Base-by-base conservation (phyloP, 2,797 vertebrate species). In the Sebastes cheni region DNA sequence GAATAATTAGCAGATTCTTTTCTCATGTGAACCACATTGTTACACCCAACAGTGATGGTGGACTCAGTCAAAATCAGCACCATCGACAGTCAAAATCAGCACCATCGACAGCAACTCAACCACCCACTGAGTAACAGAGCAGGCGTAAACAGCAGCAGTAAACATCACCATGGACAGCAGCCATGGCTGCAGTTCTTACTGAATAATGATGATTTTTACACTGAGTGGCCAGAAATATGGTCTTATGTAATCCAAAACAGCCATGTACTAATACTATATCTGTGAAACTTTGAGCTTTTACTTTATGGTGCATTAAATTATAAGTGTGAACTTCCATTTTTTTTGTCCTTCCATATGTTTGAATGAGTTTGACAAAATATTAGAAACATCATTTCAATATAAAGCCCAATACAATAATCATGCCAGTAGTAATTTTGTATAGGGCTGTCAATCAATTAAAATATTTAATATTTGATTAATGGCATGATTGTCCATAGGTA, bases 71-170 rank as follows among this genome's bases (percentile, higher is more conserved):
- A 27, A 65, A 65, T 77, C 80, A 80, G 75, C 61, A 75, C 78
- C 72, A 71, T 23, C 65, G 77, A 79, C 71, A 81, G 75, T 30
- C 29, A 73, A 27, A 65, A 65, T 77, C 80, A 80, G 75, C 61
- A 75, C 78, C 72, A 71, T 23, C 65, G 77, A 79, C 71, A 81
- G 75, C 66, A 32, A 13, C 67, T 75, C 22, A 58, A 22, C 32
- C n/a, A 22, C 12, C 9, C 4, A n/a, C 30, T 30, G 18, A 52
- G 64, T 16, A n/a, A 68, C 22, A 52, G 66, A 67, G 29, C 9
- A 27, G 77, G 36, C 36, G 23, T 52, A 6, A 75, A 64, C 20
- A 66, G 54, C 36, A 69, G 42, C 42, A 46, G 27, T 42, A 6
- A 75, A 64, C 20, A 66, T 46, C 25, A 69, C 10, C 56, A 60